Evolutionary conservation across 1,140 invertebrate genomes (phyloP).

Genomic region (Tyrophagus putrescentiae): DNA sequence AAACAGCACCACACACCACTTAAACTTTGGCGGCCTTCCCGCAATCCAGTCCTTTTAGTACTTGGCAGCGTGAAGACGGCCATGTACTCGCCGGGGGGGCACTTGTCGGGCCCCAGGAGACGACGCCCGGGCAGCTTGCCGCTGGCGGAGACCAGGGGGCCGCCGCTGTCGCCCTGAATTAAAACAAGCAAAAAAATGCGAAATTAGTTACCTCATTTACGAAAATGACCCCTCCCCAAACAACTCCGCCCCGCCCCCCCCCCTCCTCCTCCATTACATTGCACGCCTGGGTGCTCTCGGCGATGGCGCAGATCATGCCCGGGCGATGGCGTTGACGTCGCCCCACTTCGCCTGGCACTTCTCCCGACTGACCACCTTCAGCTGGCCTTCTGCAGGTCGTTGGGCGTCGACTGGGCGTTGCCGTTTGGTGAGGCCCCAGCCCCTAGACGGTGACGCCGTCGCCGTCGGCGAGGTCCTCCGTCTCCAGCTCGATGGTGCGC

Average conservation of each 20-base stretch:
- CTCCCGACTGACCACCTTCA: neutral
- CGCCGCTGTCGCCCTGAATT: constrained; percentile 16
- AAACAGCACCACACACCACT: too few species aligned
- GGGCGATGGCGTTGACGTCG: neutral
- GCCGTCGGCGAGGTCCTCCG: neutral
- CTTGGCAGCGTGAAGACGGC: constrained; percentile 1
- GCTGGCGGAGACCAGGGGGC: constrained; percentile 5
- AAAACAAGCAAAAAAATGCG: neutral
- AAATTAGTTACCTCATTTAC: neutral
- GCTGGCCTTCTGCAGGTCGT: neutral
- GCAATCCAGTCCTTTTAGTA: neutral
- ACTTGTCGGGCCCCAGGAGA: constrained; percentile 8
- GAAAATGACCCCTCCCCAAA: neutral
- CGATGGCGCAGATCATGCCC: constrained; percentile 9
- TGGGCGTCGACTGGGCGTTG: neutral
- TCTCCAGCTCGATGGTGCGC: neutral
- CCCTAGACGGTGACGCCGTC: constrained; percentile 8
- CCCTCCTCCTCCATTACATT: too few species aligned
- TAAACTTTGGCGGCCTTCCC: too few species aligned
- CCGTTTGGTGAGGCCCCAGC: constrained; percentile 7
- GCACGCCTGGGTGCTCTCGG: neutral
- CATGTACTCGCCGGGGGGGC: neutral
- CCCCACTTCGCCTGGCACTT: constrained; percentile 3
- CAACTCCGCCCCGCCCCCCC: too few species aligned
- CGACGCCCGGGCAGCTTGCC: constrained; percentile 4